These are phyloP conservation scores for Alviniconcha strummeri DNA, from an alignment of 2,888 invertebrate species.

Conservation along the genomic window DNA sequence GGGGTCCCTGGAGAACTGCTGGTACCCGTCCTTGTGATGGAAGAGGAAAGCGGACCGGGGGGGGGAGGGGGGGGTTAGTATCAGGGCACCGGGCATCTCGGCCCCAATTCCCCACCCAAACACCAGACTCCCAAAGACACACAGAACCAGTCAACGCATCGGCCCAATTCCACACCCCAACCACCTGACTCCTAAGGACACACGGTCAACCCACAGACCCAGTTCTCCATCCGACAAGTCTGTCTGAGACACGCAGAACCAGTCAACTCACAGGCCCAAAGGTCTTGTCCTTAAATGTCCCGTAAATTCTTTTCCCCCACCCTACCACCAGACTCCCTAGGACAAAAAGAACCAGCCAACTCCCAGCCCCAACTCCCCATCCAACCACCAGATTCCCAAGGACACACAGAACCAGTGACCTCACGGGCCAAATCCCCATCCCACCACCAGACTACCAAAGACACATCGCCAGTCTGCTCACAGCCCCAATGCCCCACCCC, in stretches of 20 bases:
- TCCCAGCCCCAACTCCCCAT: not conserved
- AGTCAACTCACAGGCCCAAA: not conserved
- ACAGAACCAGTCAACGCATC: not conserved
- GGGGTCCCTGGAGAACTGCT: slow-evolving; percentile 59
- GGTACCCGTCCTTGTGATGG: slow-evolving; percentile 42
- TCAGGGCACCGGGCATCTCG: no score
- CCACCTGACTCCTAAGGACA: not conserved
- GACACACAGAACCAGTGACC: no score
- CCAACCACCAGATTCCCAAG: no score
- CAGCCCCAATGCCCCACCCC: no score
- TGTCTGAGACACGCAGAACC: no score
- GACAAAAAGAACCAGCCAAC: not conserved
- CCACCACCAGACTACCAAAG: no score
- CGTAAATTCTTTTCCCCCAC: not conserved
- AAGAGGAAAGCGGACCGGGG: no score
- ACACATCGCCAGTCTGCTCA: no score
- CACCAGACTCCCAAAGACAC: not conserved
- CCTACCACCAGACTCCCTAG: not conserved
- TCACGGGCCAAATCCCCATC: not conserved
- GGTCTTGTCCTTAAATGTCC: not conserved
- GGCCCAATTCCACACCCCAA: not conserved
- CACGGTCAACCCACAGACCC: not conserved
- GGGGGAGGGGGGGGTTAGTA: no score
- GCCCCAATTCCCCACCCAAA: not conserved
- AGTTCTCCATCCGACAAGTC: not conserved